These are phyloP conservation scores for Petaurus breviceps DNA, from an alignment of 2,113 vertebrate species.

Conservation along the genomic window DNA sequence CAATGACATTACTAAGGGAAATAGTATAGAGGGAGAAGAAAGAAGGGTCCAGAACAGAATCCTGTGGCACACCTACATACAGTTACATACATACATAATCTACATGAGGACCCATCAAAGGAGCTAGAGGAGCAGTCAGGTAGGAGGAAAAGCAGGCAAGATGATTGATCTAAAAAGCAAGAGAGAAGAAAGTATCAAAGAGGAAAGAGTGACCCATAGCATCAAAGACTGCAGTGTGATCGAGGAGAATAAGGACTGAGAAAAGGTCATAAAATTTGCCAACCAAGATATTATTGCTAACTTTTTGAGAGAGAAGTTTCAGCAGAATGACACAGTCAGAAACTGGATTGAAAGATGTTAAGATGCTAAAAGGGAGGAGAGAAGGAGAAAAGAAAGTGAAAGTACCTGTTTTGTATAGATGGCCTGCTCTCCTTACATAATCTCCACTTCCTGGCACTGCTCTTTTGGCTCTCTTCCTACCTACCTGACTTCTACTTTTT, in stretches of 20 bases:
- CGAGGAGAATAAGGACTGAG: background rate
- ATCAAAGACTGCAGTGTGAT: background rate
- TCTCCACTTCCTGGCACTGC: background rate
- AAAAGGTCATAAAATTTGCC: background rate
- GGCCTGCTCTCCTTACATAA: background rate
- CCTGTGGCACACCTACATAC: background rate
- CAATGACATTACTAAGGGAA: background rate
- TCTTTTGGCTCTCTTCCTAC: background rate
- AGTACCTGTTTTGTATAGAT: background rate
- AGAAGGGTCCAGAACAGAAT: too few relatives aligned
- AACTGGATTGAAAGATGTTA: background rate
- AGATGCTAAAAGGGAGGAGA: background rate
- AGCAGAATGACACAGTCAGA: background rate
- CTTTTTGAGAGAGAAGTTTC: background rate
- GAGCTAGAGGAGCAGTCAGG: background rate
- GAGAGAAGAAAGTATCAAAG: background rate
- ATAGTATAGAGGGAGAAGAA: background rate
- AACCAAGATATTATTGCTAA: background rate
- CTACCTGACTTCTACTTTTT: background rate
- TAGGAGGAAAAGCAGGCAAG: background rate
- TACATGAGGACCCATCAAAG: background rate
- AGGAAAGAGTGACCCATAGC: background rate
- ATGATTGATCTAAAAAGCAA: background rate
- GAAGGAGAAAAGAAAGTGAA: too few relatives aligned
- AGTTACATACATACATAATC: background rate